A percentile compares a stretch with the other conserved stretches of the same genome.
phyloP scores from a whole-genome alignment of 2,113 vertebrate species.

The Chitala chitala region DNA sequence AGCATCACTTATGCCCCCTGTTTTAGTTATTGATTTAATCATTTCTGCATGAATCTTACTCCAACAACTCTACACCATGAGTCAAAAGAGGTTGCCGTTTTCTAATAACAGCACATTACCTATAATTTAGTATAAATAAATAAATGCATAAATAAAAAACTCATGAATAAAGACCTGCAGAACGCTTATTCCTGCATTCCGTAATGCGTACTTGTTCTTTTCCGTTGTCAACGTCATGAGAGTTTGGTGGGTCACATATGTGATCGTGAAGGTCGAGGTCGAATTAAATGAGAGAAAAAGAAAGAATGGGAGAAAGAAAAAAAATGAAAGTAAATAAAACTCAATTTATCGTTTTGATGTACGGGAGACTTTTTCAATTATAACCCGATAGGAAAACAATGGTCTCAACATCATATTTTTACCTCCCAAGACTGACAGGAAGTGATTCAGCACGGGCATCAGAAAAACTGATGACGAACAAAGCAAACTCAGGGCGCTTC shows the following conservation, averaged over 20 bases:
- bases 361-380: too few relatives aligned
- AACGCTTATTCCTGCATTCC: too few relatives aligned
- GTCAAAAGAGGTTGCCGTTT: neutral
- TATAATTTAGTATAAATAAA: neutral
- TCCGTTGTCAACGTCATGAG: too few relatives aligned
- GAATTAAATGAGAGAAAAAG: neutral
- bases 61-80: neutral
- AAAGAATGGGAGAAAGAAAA: neutral
- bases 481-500: neutral
- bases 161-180: too few relatives aligned
- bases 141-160: too few relatives aligned
- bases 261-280: too few relatives aligned
- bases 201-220: too few relatives aligned
- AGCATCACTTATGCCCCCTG: neutral
- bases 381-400: neutral
- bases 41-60: neutral
- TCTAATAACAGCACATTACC: neutral
- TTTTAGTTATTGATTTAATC: neutral
- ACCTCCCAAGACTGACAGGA: too few relatives aligned
- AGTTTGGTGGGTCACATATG: too few relatives aligned
- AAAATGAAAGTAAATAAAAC: neutral
- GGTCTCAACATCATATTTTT: neutral
- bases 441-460: neutral
- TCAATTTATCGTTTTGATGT: neutral
- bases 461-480: neutral